These are phyloP conservation scores for Trichosurus vulpecula DNA, from an alignment of 2,797 vertebrate species.

Conservation along the genomic window DNA sequence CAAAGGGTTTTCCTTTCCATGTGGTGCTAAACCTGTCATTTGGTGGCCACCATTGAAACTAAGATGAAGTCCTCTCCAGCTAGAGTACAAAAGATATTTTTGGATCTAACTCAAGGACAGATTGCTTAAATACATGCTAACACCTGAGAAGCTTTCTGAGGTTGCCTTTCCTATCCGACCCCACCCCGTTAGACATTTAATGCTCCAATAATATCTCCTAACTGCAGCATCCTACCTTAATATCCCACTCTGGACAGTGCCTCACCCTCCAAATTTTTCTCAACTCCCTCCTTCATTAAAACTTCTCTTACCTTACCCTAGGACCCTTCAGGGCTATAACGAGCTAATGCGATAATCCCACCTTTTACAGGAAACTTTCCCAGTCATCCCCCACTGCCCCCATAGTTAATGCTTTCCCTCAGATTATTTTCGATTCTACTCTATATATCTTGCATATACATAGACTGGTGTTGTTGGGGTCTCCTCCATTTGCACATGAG, in stretches of 20 bases:
- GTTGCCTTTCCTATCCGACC: background rate
- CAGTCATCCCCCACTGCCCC: too few relatives aligned
- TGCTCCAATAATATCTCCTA: background rate
- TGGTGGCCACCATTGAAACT: background rate
- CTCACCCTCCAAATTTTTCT: slow-evolving; percentile 18
- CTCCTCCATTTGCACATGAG: too few relatives aligned
- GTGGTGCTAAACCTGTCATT: background rate
- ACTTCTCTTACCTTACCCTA: background rate
- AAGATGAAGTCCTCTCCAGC: background rate
- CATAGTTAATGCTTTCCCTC: too few relatives aligned
- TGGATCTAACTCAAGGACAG: background rate
- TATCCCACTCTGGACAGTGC: background rate
- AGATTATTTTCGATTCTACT: too few relatives aligned
- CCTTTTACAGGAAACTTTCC: too few relatives aligned
- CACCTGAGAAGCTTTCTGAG: background rate
- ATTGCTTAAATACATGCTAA: background rate
- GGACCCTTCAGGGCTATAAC: background rate
- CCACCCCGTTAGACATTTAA: background rate
- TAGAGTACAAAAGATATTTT: background rate
- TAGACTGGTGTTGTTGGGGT: too few relatives aligned
- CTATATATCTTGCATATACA: too few relatives aligned
- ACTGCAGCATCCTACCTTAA: background rate
- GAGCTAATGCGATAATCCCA: too few relatives aligned
- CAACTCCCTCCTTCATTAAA: background rate
- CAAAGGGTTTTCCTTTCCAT: too few relatives aligned